Percentiles rank a stretch among this genome's conserved stretches.
These are phyloP conservation scores for Drosophila triauraria DNA, from an alignment of 1,140 invertebrate species.

Conservation along the genomic window DNA sequence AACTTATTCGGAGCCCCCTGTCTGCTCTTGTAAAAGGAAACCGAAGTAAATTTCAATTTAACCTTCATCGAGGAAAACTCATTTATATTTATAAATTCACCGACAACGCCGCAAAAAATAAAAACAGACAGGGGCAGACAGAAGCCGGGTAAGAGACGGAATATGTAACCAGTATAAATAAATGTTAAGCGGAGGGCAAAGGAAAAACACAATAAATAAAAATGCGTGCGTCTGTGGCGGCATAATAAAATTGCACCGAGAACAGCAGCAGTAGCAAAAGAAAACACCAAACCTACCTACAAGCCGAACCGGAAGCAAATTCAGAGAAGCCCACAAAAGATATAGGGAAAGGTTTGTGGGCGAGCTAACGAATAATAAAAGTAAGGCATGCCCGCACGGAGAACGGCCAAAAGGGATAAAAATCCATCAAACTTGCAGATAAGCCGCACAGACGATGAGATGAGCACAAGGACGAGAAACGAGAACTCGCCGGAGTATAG, in stretches of 20 bases:
- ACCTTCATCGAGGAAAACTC: conserved; percentile 82
- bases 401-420: conserved; percentile 72
- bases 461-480: conserved; percentile 5
- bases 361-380: conserved; percentile 47
- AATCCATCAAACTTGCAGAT: conserved; percentile 84
- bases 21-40: conserved; percentile 34
- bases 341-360: conserved; percentile 17
- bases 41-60: conserved; percentile 83
- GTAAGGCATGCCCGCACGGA: conserved; percentile 23
- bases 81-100: conserved; percentile 84
- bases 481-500: conserved; percentile 10
- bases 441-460: conserved; percentile 57
- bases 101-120: conserved; percentile 60
- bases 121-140: conserved; percentile 26
- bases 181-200: conserved; percentile 31
- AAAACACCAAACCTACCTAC: conserved; percentile 15
- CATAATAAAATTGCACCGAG: conserved; percentile 75
- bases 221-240: conserved; percentile 67
- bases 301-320: conserved; percentile 45
- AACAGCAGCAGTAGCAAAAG: conserved; percentile 15
- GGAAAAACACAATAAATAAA: conserved; percentile 73
- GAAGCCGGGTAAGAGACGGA: conserved; percentile 20
- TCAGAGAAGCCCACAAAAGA: conserved; percentile 38
- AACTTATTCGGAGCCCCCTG: conserved; percentile 35
- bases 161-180: conserved; percentile 52